Base-by-base conservation (phyloP, 2,888 invertebrate species). In the Adelphocoris suturalis region DNA sequence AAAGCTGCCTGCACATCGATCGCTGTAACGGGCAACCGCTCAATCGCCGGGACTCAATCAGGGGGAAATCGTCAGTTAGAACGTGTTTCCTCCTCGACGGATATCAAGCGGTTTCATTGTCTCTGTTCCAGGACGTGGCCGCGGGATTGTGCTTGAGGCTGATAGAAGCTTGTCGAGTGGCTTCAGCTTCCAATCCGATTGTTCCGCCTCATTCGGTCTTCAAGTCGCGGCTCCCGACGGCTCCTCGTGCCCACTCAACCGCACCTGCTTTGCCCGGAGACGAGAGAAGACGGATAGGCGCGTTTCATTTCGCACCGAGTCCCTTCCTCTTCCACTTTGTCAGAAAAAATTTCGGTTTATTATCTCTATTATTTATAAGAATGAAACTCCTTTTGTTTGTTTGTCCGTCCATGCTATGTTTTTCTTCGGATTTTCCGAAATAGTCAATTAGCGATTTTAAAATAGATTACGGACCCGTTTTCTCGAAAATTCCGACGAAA, bases 161-260 rank as follows among this genome's bases (percentile, higher is more conserved):
- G 61, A 61, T 19, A 19, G 61, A 16, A 19, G n/a, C n/a, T 61
- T 16, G 61, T 19, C 19, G 61, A 61, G 61, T 19, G 61, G 16
- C 61, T 61, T 19, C n/a, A 61, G 61, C 61, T 7, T 61, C 61
- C 3, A 19, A 61, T 61, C 52, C n/a, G 61, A 61, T 61, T 19
- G 61, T 61, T 61, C 61, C 61, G 61, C 61, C n/a, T 61, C 61
- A 61, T 61, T 61, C 61, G 61, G n/a, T n/a, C 61, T 61, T 61
- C 61, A 61, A 61, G n/a, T 61, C 61, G 19, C 16, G 52, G n/a
- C 61, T 61, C 19, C 19, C 61, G 61, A 9, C 14, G 19, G 19
- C 61, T 61, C 12, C 52, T 52, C 16, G 52, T 52, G 52, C 52
- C 52, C 16, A 61, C 61, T 61, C 61, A n/a, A 61, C n/a, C 61